Evolutionary conservation across 2,888 invertebrate species (phyloP).

Genomic region (Dynastes hyllus): DNA sequence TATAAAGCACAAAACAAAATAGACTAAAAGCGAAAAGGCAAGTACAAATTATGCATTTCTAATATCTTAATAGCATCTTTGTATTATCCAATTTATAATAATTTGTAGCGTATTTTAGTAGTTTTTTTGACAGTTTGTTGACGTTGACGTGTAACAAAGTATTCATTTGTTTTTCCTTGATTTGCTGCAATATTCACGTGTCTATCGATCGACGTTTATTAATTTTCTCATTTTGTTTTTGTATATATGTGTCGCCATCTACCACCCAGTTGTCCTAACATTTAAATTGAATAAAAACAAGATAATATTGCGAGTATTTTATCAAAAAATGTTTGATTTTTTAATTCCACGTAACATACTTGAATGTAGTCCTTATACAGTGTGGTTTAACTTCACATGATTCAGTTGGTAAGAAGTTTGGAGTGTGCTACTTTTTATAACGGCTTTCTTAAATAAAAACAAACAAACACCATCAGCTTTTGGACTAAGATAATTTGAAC

Average conservation of each 20-base stretch:
- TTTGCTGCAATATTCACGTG: slow-evolving; percentile 40
- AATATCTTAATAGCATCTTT: slow-evolving; percentile 33
- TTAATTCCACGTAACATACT: too few species aligned
- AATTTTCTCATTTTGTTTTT: neutral
- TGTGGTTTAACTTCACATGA: too few species aligned
- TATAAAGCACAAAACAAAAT: slow-evolving; percentile 1
- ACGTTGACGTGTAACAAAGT: slow-evolving; percentile 31
- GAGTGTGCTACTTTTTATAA: too few species aligned
- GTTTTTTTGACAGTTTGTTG: slow-evolving; percentile 38
- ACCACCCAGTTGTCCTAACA: neutral
- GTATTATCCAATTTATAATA: slow-evolving; percentile 29
- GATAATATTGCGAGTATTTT: too few species aligned
- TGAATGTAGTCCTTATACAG: too few species aligned
- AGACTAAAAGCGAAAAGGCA: slow-evolving; percentile 23
- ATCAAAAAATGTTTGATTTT: too few species aligned
- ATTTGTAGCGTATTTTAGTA: slow-evolving; percentile 39
- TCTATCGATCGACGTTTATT: neutral
- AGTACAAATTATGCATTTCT: slow-evolving; percentile 36
- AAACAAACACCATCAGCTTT: too few species aligned
- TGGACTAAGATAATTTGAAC: too few species aligned
- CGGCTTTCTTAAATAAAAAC: too few species aligned
- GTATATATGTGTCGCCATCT: slow-evolving; percentile 37
- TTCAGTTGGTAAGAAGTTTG: too few species aligned
- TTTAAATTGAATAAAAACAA: too few species aligned
- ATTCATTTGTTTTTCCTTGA: slow-evolving; percentile 33